Percentiles rank a stretch among this genome's conserved stretches.
Evolutionary conservation across 2,113 vertebrate species (phyloP).

Genomic region (Corvus hawaiiensis): DNA sequence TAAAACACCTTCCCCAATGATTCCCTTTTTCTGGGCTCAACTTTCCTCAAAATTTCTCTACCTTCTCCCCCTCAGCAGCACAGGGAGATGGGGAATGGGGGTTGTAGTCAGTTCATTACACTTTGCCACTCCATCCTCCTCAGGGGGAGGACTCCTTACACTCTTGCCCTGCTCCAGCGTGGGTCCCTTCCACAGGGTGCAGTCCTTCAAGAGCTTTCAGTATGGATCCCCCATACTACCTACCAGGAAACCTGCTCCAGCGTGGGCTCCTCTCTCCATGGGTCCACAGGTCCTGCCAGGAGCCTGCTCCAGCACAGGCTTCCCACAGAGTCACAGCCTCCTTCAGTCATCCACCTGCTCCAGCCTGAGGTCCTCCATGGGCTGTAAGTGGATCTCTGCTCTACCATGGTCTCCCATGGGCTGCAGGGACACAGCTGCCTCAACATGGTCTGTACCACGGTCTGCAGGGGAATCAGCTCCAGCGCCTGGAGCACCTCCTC

Average conservation of each 20-base stretch:
- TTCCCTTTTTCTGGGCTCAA: background rate
- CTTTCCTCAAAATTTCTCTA: background rate
- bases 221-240: no score
- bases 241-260: background rate
- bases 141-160: background rate
- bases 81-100: background rate
- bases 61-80: background rate
- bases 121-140: background rate
- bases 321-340: background rate
- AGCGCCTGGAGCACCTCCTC: background rate
- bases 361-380: accelerated
- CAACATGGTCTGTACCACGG: accelerated
- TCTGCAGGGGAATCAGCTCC: background rate
- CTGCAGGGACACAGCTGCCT: background rate
- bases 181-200: background rate
- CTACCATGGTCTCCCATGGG: accelerated
- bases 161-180: background rate
- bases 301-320: accelerated
- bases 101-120: background rate
- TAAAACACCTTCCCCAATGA: background rate
- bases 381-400: background rate
- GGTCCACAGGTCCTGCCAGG: background rate
- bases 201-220: background rate
- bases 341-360: background rate
- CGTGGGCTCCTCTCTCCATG: background rate